phyloP scores from a whole-genome alignment of 2,113 vertebrate species.

The Nothocercus julius region DNA sequence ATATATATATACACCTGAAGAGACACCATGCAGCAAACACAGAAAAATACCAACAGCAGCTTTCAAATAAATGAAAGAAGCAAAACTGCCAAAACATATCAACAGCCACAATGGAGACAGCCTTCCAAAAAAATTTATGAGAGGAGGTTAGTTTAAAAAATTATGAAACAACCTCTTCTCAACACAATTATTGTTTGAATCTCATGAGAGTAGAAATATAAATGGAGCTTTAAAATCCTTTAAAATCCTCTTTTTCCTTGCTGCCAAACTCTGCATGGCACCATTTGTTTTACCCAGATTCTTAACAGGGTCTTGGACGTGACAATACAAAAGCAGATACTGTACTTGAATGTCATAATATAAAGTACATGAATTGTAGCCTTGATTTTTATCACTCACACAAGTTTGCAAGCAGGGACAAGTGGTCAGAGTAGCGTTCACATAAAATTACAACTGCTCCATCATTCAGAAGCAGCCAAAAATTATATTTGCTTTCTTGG shows the following conservation, averaged over 20 bases:
- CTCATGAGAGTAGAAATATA: neutral
- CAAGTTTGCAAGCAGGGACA: neutral
- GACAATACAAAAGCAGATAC: neutral
- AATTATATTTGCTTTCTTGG: neutral
- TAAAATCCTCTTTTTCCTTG: neutral
- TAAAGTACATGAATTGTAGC: neutral
- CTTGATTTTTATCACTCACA: neutral
- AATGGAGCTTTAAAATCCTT: neutral
- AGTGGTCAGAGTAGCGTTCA: neutral
- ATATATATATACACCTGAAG: neutral
- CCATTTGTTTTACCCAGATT: neutral
- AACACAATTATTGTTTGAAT: neutral
- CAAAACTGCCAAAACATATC: neutral
- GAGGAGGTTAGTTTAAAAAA: neutral
- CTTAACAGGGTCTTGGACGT: neutral
- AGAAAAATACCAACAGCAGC: neutral
- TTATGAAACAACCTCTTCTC: neutral
- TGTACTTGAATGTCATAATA: neutral
- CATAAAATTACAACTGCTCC: neutral
- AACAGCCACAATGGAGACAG: neutral
- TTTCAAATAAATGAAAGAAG: neutral
- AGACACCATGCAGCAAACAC: neutral
- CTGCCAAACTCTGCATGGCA: neutral
- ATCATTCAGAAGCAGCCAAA: neutral
- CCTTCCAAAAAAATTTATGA: neutral